Conservation (phyloP, 2,113 vertebrate genomes). For the Podarcis cretensis region DNA sequence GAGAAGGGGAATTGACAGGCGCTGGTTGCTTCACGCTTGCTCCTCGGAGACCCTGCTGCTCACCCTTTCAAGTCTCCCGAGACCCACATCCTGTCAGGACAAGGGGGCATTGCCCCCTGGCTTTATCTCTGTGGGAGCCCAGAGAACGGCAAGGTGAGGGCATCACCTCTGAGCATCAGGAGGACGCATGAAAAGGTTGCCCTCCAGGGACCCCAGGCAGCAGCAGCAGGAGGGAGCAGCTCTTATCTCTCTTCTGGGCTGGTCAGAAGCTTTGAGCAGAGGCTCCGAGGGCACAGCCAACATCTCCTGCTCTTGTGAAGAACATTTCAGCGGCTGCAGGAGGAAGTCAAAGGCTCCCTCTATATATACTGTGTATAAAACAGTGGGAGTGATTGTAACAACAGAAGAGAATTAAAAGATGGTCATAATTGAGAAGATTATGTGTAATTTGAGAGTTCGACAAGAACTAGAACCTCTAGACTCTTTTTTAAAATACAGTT, state of each 20-base stretch:
- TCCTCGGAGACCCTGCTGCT: too few relatives aligned
- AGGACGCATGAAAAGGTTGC: background rate
- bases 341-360: background rate
- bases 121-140: background rate
- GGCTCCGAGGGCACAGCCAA: background rate
- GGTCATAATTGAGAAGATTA: too few relatives aligned
- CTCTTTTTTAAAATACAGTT: too few relatives aligned
- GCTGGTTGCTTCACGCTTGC: too few relatives aligned
- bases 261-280: background rate
- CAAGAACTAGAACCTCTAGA: too few relatives aligned
- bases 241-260: background rate
- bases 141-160: accelerated
- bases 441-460: too few relatives aligned
- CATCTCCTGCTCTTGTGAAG: background rate
- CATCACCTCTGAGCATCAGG: background rate
- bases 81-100: too few relatives aligned
- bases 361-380: too few relatives aligned
- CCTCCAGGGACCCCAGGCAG: background rate
- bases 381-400: too few relatives aligned
- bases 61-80: too few relatives aligned
- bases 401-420: too few relatives aligned
- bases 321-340: background rate
- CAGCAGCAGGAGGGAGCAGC: background rate
- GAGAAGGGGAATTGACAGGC: too few relatives aligned
- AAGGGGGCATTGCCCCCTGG: background rate